Percentiles rank a stretch among this genome's conserved stretches.
These are phyloP conservation scores for Periplaneta americana DNA, from an alignment of 1,140 invertebrate species.

Conservation along the genomic window DNA sequence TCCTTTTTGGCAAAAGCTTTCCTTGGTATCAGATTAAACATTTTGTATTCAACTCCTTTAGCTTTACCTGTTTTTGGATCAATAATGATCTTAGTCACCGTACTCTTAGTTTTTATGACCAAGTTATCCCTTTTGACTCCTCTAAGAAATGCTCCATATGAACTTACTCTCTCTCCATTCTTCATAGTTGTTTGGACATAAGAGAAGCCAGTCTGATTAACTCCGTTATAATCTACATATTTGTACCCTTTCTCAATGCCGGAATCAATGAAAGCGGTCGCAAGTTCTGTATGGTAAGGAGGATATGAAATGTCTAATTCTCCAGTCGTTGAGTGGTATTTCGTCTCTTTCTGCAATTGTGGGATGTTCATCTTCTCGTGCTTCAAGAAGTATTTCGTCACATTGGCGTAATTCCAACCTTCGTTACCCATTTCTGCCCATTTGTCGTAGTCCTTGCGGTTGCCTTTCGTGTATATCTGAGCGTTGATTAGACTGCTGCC, in stretches of 20 bases:
- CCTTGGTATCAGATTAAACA: neutral
- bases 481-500: constrained; percentile 72
- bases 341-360: neutral
- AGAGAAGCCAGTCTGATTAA: neutral
- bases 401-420: constrained; percentile 47
- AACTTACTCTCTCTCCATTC: neutral
- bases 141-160: neutral
- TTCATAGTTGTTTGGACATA: neutral
- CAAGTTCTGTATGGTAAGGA: neutral
- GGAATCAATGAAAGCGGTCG: neutral
- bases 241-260: neutral
- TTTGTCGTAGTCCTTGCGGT: constrained; percentile 62
- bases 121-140: constrained; percentile 51
- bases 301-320: neutral
- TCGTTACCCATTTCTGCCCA: constrained; percentile 46
- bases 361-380: neutral
- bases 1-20: constrained; percentile 38
- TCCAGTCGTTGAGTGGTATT: neutral
- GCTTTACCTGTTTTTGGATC: constrained; percentile 25
- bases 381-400: constrained; percentile 36
- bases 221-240: neutral
- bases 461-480: constrained; percentile 75
- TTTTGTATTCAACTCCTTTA: constrained; percentile 38
- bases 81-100: constrained; percentile 46
- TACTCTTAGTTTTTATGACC: constrained; percentile 57